Evolutionary conservation across 2,797 vertebrate species (phyloP).

Genomic region (Apogon talboti): DNA sequence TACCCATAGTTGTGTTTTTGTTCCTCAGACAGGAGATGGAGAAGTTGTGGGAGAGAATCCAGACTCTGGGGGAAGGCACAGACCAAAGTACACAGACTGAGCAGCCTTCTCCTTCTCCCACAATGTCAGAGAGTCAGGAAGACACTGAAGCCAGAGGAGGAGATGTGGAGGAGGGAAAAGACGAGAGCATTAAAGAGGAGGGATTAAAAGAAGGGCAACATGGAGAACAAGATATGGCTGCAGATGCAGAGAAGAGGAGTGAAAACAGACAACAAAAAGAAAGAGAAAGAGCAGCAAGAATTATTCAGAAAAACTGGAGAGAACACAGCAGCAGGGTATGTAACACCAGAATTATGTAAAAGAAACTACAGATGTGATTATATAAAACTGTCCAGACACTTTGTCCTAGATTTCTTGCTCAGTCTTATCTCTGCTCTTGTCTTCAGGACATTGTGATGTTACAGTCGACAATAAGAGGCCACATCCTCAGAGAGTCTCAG

Average conservation of each 20-base stretch:
- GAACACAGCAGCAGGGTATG: slow-evolving; percentile 80
- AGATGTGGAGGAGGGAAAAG: slow-evolving; percentile 60
- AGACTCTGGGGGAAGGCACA: slow-evolving; percentile 72
- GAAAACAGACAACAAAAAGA: slow-evolving; percentile 35
- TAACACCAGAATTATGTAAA: slow-evolving; percentile 15
- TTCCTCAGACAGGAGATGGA: slow-evolving; percentile 83
- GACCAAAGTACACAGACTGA: slow-evolving; percentile 30
- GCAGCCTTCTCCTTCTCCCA: slow-evolving; percentile 2
- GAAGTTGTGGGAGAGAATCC: slow-evolving; percentile 74
- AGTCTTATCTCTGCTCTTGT: slow-evolving; percentile 14
- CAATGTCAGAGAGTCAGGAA: slow-evolving; percentile 53
- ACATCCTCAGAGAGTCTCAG: slow-evolving; percentile 80
- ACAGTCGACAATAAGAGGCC: slow-evolving; percentile 88
- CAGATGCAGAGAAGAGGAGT: neutral
- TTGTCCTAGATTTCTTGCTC: slow-evolving; percentile 8
- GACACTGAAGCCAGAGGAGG: slow-evolving; percentile 46
- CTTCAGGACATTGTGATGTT: slow-evolving; percentile 81
- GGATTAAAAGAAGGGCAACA: slow-evolving; percentile 15
- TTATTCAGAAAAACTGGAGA: slow-evolving; percentile 86
- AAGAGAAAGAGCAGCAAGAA: slow-evolving; percentile 76
- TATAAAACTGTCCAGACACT: slow-evolving; percentile 19
- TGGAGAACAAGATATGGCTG: neutral
- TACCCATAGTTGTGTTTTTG: neutral
- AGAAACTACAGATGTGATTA: slow-evolving; percentile 13
- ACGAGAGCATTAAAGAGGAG: slow-evolving; percentile 44